Conservation (phyloP, 2,113 vertebrate genomes). For the Orthonyx spaldingii region DNA sequence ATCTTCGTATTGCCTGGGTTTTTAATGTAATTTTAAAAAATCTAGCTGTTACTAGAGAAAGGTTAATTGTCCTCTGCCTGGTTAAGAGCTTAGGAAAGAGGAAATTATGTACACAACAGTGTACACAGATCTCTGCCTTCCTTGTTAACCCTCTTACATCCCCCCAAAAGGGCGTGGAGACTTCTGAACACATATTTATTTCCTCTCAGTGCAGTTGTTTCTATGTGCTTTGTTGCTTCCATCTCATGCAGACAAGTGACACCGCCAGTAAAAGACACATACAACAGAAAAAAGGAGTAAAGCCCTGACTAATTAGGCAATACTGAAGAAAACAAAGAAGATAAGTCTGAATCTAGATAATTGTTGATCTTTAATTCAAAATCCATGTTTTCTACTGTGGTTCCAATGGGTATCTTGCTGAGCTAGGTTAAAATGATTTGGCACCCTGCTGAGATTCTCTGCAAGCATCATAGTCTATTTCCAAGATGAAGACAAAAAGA, state of each 20-base stretch:
- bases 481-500: neutral
- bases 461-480: slow-evolving; percentile 37
- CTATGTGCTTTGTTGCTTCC: neutral
- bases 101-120: neutral
- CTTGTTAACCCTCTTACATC: neutral
- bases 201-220: neutral
- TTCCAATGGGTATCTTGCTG: slow-evolving; percentile 50
- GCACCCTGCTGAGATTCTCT: slow-evolving; percentile 39
- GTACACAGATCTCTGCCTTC: neutral
- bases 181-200: neutral
- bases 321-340: slow-evolving; percentile 16
- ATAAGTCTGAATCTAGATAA: slow-evolving; percentile 31
- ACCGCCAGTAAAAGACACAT: neutral
- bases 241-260: neutral
- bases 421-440: slow-evolving; percentile 58
- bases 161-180: neutral
- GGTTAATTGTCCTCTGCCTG: neutral
- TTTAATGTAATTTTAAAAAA: neutral
- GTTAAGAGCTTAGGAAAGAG: neutral
- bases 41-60: neutral
- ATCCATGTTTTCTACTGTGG: slow-evolving; percentile 48
- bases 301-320: slow-evolving; percentile 33
- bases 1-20: neutral
- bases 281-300: slow-evolving; percentile 20
- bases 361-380: slow-evolving; percentile 66